Evolutionary conservation across 2,113 vertebrate species (phyloP), one percentile per base, ranked within the genome.

Genomic region (Syngnathoides biaculeatus): DNA sequence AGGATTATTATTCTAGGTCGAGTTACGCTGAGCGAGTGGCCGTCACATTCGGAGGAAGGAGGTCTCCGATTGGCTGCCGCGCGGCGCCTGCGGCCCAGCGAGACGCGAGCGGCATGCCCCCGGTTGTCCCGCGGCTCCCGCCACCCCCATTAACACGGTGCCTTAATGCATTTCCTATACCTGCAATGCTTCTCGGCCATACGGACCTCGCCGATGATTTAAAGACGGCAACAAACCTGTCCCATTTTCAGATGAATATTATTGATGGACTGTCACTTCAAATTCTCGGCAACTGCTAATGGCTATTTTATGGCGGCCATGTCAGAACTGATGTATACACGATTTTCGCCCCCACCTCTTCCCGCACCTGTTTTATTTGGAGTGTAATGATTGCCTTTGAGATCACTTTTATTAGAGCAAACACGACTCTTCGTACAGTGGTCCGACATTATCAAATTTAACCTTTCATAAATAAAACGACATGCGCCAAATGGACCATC

Each of bases 221-320:
- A 93, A 79, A 90, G 90, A 89, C 86, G 84, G 90, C 91, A 92
- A 93, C 92, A 93, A 93, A 93, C 89, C 91, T 92, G 92, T 93
- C 92, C 90, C 84, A 92, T 92, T 93, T 91, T 84, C 90, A 88
- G 79, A 84, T 71, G 79, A 85, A 89, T 89, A 86, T 92, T 92
- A 93, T 92, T 93, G 91, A 92, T 92, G 90, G 91, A 86, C 88
- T 91, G 90, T 91, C 92, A 90, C 88, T 88, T 90, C 79, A 82
- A 82, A 91, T 88, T 85, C 86, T 85, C 85, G 87, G 84, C 90
- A 91, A 91, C 87, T 81, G 85, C 89, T 92, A 92, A 93, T 92
- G 88, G 89, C 83, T 92, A 84, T 92, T 93, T 92, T 93, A 93
- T 91, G 89, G 89, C 81, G 83, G 86, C 84, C 86, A 81, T 87